phyloP scores from a whole-genome alignment of 2,888 invertebrate genomes.

The Melikaiella ostensackeni region DNA sequence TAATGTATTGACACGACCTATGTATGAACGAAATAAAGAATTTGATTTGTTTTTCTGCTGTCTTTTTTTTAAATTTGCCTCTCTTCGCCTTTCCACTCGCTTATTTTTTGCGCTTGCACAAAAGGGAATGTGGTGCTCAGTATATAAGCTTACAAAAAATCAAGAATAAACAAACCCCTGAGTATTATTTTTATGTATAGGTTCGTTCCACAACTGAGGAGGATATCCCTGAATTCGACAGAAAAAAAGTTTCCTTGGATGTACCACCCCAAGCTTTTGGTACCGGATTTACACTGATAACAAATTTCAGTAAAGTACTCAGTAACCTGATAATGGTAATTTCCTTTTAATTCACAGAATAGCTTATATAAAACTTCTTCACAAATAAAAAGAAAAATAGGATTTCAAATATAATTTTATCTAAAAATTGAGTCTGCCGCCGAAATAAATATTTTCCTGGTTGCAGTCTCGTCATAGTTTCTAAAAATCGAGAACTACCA shows the following conservation, averaged over 20 bases:
- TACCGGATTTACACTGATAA: slow-evolving; percentile 83
- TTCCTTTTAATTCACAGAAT: background rate
- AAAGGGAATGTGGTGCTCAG: background rate
- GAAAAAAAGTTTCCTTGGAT: slow-evolving; percentile 81
- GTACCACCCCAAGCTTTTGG: slow-evolving; percentile 84
- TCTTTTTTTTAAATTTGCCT: background rate
- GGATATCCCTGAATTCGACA: slow-evolving; percentile 78
- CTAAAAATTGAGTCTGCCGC: background rate
- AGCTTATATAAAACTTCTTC: background rate
- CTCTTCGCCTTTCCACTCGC: background rate
- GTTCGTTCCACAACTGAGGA: slow-evolving; percentile 73
- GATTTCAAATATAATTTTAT: background rate
- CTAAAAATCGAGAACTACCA: slow-evolving; percentile 17
- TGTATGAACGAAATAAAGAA: background rate
- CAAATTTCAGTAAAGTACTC: slow-evolving; percentile 82
- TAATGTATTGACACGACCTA: background rate
- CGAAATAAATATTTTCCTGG: background rate
- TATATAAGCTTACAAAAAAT: background rate
- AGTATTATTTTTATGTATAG: slow-evolving; percentile 50
- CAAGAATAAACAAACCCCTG: background rate
- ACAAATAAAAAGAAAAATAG: background rate
- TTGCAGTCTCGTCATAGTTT: background rate
- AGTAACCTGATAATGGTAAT: slow-evolving; percentile 83
- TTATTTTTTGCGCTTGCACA: background rate
- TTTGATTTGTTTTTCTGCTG: background rate